Conservation (phyloP, 2,113 vertebrate species). For the Arothron firmamentum region DNA sequence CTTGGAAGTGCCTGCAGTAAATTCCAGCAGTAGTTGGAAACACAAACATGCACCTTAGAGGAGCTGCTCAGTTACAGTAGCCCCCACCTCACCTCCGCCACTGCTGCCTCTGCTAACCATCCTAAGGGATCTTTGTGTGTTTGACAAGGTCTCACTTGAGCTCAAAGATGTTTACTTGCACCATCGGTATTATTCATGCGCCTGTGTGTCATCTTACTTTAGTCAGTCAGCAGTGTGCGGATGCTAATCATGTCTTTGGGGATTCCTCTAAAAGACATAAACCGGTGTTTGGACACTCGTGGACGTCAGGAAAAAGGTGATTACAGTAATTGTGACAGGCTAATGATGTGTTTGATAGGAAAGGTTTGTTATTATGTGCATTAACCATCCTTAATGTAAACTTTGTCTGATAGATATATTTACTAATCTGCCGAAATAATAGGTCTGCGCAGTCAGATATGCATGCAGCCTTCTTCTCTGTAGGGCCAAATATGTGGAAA, state of each 20-base stretch:
- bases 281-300: constrained; percentile 62
- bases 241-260: constrained; percentile 72
- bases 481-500: neutral
- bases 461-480: neutral
- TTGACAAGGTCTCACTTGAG: constrained; percentile 28
- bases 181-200: constrained; percentile 37
- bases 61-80: constrained; percentile 40
- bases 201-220: constrained; percentile 31
- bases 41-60: constrained; percentile 72
- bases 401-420: constrained; percentile 51
- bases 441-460: constrained; percentile 4
- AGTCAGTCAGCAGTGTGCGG: constrained; percentile 57
- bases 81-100: constrained; percentile 18
- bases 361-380: constrained; percentile 63
- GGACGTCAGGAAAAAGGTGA: constrained; percentile 66
- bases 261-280: constrained; percentile 60
- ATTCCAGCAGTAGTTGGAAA: constrained; percentile 77
- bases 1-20: constrained; percentile 69
- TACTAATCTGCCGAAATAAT: constrained; percentile 19
- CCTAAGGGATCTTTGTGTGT: constrained; percentile 52
- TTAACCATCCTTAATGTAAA: constrained; percentile 54
- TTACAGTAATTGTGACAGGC: constrained; percentile 69
- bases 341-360: constrained; percentile 67
- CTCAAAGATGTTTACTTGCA: constrained; percentile 40
- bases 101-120: constrained; percentile 27